Percentiles rank a stretch among this genome's conserved stretches.
phyloP scores from a whole-genome alignment of 1,140 invertebrate genomes.

The Laodelphax striatellus region DNA sequence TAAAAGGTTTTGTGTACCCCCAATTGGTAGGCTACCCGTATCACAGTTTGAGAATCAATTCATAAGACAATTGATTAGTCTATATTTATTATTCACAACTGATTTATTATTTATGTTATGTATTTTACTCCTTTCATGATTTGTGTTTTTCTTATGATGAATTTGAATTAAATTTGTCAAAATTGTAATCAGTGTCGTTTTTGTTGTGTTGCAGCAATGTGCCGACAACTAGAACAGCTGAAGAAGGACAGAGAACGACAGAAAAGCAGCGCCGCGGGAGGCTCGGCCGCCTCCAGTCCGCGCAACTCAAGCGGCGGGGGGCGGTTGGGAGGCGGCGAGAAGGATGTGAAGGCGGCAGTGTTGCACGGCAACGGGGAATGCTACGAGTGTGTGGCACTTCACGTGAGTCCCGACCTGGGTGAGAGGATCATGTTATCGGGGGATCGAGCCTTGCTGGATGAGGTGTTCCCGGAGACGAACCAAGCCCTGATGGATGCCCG shows the following conservation, averaged over 20 bases:
- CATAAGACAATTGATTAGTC: no score
- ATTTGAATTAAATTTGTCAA: no score
- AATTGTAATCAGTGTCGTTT: no score
- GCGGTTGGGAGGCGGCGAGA: conserved; percentile 7
- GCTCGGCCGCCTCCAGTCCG: not conserved
- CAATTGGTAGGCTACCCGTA: no score
- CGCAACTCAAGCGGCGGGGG: conserved; percentile 1
- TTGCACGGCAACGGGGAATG: conserved; percentile 30
- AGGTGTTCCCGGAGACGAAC: conserved; percentile 75
- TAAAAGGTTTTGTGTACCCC: no score
- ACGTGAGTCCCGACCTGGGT: conserved; percentile 79
- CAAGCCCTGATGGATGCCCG: conserved; percentile 72
- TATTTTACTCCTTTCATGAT: no score
- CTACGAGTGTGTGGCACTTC: conserved; percentile 75
- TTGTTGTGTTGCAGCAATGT: conserved; percentile 48
- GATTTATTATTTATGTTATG: no score
- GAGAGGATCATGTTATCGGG: conserved; percentile 78
- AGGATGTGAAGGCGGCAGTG: conserved; percentile 24
- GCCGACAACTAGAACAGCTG: conserved; percentile 60
- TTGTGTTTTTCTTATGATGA: no score
- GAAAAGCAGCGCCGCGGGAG: not conserved
- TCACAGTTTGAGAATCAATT: no score
- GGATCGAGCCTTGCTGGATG: conserved; percentile 63
- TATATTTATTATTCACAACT: no score
- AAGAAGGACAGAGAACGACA: conserved; percentile 44